These are phyloP conservation scores for Cylloceria caligata DNA, from an alignment of 2,888 invertebrate species.

Conservation along the genomic window DNA sequence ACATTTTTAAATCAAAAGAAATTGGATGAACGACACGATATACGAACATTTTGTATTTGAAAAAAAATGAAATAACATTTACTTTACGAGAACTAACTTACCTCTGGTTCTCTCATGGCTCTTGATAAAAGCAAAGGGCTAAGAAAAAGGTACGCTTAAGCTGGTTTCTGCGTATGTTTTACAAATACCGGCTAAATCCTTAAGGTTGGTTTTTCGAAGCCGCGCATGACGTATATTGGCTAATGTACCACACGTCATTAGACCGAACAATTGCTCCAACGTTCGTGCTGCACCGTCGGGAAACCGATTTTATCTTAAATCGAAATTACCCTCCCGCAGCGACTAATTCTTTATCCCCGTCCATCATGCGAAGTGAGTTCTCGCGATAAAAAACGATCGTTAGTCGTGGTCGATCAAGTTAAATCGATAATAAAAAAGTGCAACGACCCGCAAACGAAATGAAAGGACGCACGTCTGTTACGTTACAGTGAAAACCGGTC, in stretches of 20 bases:
- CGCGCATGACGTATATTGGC: not conserved
- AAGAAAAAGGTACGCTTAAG: not conserved
- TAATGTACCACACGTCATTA: not conserved
- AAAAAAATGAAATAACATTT: too few species aligned
- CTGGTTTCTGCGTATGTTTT: constrained; percentile 16
- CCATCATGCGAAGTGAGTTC: constrained; percentile 38
- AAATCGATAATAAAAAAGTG: constrained; percentile 48
- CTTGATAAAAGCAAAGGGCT: too few species aligned
- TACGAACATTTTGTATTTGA: too few species aligned
- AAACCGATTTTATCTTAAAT: constrained; percentile 50
- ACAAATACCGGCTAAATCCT: constrained; percentile 30
- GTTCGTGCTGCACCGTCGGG: not conserved
- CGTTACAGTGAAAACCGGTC: constrained; percentile 30
- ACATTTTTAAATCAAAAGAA: too few species aligned
- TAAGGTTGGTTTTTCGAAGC: constrained; percentile 38
- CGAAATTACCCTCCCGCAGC: constrained; percentile 51
- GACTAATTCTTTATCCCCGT: not conserved
- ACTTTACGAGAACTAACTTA: too few species aligned
- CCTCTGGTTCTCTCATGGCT: too few species aligned
- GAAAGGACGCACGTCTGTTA: constrained; percentile 45
- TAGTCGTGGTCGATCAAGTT: constrained; percentile 57
- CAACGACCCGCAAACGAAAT: constrained; percentile 42
- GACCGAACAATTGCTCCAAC: constrained; percentile 36
- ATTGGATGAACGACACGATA: too few species aligned
- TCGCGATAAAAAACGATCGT: constrained; percentile 63